Evolutionary conservation across 2,113 vertebrate genomes (phyloP), one percentile per base, ranked within the genome.

Genomic region (Sciurus niger): DNA sequence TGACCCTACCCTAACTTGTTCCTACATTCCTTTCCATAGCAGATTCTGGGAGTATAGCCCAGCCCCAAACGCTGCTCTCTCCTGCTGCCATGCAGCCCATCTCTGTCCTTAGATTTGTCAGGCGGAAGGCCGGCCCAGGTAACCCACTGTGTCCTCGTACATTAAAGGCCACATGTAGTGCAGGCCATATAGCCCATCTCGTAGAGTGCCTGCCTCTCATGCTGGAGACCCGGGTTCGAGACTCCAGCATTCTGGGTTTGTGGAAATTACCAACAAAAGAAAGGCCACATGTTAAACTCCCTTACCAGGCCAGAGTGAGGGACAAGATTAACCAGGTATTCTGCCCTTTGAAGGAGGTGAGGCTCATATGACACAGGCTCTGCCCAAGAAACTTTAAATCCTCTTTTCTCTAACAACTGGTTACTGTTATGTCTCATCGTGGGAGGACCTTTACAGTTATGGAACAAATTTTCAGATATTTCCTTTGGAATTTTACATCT

Each of bases 401-500:
- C 4, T 84, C 40, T 74, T 43, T 73, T 58, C 88, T 95, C 14
- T 73, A 46, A 25, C 40, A n/a, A 14, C 37, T 16, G 22, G 17
- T 89, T 80, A 32, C 60, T 76, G 53, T 79, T 70, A 55, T 60
- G 28, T 37, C 76, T 90, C 12, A n/a, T 73, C 8, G 78, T 30
- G 34, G 58, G 28, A 89, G 16, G 63, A 14, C 28, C 46, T 77
- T 78, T 68, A 43, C 24, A 87, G 72, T 95, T 82, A 70, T 22
- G 12, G 84, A 55, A 25, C 67, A 58, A 24, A 37, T 37, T 65
- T 84, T 78, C 87, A 85, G 51, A 43, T 32, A 78, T 60, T 78
- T 78, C 43, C 80, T 89, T 90, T 87, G 86, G 58, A 79, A 88
- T 68, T 93, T 79, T 84, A 65, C 25, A 80, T 17, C 67, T 85